Evolutionary conservation across 2,113 vertebrate genomes (phyloP).

Genomic region (Parus major): DNA sequence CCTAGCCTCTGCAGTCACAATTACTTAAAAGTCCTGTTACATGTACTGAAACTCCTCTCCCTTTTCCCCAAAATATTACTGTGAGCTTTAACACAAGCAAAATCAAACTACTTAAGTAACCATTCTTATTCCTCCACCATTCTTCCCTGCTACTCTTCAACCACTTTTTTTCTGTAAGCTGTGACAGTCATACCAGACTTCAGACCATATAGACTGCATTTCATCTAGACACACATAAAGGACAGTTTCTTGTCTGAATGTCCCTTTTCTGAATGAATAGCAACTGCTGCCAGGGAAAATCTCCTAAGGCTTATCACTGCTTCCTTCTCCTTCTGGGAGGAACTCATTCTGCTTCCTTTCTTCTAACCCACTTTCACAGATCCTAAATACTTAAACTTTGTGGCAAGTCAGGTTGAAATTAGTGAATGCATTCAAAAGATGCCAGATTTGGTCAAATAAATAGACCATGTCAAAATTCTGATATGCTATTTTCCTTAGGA

Average conservation of each 20-base stretch:
- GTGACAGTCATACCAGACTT: background rate
- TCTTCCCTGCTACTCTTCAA: background rate
- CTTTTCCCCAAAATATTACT: background rate
- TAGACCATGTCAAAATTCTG: background rate
- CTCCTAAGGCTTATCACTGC: background rate
- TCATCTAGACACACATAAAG: background rate
- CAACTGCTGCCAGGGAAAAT: background rate
- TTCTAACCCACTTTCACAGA: background rate
- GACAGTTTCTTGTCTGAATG: background rate
- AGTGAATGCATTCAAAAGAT: background rate
- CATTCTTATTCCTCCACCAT: background rate
- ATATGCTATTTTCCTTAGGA: background rate
- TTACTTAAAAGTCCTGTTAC: background rate
- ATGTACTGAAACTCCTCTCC: background rate
- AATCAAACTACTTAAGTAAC: background rate
- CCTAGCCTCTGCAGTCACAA: background rate
- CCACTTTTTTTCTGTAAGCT: background rate
- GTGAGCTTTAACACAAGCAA: background rate
- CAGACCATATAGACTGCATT: accelerated
- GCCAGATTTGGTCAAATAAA: background rate
- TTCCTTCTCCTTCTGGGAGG: background rate
- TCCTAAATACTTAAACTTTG: background rate
- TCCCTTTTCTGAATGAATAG: background rate
- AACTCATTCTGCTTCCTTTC: background rate
- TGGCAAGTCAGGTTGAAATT: background rate